Evolutionary conservation across 2,888 invertebrate genomes (phyloP), one percentile per base, ranked within the genome.

Genomic region (Morinoia aosen): DNA sequence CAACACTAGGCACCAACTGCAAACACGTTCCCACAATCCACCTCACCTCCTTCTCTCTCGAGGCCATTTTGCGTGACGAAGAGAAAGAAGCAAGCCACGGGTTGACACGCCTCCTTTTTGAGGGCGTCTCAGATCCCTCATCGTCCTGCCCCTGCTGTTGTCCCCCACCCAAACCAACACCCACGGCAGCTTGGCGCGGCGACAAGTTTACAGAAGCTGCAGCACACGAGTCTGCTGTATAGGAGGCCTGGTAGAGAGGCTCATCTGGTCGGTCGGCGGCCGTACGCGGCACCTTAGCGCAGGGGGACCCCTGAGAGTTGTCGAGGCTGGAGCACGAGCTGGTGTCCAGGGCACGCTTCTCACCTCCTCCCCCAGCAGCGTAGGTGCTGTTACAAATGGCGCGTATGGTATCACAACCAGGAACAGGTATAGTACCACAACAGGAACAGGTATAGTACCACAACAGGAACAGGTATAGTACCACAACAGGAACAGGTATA

Each of bases 31-130:
- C 8, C 61, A 48, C 5, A 12, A 11, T 56, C 33, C 12, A 48
- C 58, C 93, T 57, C 57, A 93, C 93, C 57, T 56, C 58, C 3
- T 93, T 57, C 57, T 93, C 93, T 16, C 93, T 58, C 10, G n/a
- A 11, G 5, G 91, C 40, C 95, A 96, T 95, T 61, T 96, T 95
- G 40, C 91, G 95, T 10, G 96, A 96, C 4, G 96, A 96, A 0
- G 96, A 96, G 57, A 96, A 95, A 0, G 96, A 96, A 7, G 96
- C 96, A 11, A 90, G 48, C 96, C 96, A 95, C 33, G 96, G 96
- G 58, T 96, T 96, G 33, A 96, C 95, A 56, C 96, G 95, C 3
- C 96, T 90, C 56, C 96, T 91, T 95, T 96, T 96, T 5, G 96
- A 95, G 25, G 95, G 64, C 8, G 39, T n/a, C 11, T 58, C 95